A percentile compares a stretch with the other conserved stretches of the same genome.
phyloP scores from a whole-genome alignment of 2,113 vertebrate genomes.

The Onychorhynchus coronatus region DNA sequence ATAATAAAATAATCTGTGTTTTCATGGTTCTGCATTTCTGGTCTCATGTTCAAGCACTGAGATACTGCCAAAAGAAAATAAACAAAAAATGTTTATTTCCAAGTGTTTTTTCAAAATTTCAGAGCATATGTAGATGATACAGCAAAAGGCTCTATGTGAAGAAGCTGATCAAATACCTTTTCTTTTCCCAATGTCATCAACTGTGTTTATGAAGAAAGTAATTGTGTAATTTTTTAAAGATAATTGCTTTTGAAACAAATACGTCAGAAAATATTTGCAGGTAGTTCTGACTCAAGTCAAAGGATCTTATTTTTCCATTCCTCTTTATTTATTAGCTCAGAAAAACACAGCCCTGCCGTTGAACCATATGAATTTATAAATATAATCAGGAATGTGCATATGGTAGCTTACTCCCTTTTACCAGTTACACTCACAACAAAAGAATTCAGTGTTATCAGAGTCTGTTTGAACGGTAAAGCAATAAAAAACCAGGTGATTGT shows the following conservation, averaged over 20 bases:
- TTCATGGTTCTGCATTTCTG: background rate
- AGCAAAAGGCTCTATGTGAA: background rate
- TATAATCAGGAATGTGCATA: background rate
- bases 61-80: background rate
- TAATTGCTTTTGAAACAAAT: background rate
- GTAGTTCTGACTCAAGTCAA: background rate
- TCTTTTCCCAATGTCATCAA: background rate
- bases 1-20: background rate
- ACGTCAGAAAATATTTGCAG: background rate
- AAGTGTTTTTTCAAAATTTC: background rate
- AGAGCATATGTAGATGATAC: background rate
- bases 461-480: constrained; percentile 61
- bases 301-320: background rate
- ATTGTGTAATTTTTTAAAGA: background rate
- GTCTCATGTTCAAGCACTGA: background rate
- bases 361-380: background rate
- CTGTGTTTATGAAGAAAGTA: background rate
- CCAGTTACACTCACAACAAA: constrained; percentile 8
- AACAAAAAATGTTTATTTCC: background rate
- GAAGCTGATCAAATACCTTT: background rate
- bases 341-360: background rate
- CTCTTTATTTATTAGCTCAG: background rate
- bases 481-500: constrained; percentile 68
- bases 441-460: constrained; percentile 64
- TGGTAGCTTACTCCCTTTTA: constrained; percentile 12